Evolutionary conservation across 1,140 invertebrate genomes (phyloP).

Genomic region (Schlechtendalia chinensis): DNA sequence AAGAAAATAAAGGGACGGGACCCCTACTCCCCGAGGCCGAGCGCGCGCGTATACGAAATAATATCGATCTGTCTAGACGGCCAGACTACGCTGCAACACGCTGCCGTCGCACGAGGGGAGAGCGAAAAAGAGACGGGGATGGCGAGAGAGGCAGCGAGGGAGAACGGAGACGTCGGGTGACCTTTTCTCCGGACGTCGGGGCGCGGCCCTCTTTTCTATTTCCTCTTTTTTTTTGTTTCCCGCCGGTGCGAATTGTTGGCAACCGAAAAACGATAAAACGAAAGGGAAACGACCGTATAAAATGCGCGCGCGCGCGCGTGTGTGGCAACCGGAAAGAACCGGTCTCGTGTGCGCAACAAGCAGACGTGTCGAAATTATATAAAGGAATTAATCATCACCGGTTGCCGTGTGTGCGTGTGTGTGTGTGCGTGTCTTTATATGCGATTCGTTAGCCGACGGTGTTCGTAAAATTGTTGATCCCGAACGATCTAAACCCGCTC

Average conservation of each 20-base stretch:
- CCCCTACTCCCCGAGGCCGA: constrained; percentile 9
- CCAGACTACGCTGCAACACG: neutral
- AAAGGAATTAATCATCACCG: constrained; percentile 24
- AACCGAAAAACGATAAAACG: neutral
- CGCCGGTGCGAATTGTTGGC: constrained; percentile 11
- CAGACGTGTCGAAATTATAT: constrained; percentile 41
- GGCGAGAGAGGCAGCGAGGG: neutral
- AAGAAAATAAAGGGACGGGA: neutral
- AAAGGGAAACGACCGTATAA: constrained; percentile 2
- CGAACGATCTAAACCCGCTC: no score
- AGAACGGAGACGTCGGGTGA: neutral
- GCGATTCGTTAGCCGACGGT: no score
- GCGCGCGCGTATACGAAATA: neutral
- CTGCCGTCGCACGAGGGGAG: constrained; percentile 9
- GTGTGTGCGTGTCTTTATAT: neutral
- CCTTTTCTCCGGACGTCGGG: constrained; percentile 16
- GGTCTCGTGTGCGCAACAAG: constrained; percentile 23
- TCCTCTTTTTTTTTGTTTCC: no score
- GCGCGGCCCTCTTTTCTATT: constrained; percentile 17
- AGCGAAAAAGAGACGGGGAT: neutral
- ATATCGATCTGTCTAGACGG: constrained; percentile 48
- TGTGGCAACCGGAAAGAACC: constrained; percentile 43
- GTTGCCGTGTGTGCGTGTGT: neutral
- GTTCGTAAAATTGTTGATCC: no score
- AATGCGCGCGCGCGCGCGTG: neutral